phyloP scores from a whole-genome alignment of 2,888 invertebrate species.

The Xestia sexstrigata region DNA sequence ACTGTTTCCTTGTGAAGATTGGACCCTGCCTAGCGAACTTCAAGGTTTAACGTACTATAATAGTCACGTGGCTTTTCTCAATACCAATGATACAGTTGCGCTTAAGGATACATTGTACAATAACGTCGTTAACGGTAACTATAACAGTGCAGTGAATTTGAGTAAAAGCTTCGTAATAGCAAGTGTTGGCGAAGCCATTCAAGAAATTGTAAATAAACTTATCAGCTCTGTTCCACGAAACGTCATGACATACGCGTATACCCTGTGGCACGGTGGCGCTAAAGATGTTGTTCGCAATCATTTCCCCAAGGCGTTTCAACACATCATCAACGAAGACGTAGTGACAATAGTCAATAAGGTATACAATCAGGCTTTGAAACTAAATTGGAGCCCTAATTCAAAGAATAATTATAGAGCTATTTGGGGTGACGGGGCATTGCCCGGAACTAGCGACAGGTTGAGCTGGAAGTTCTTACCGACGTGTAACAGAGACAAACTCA shows the following conservation, averaged over 20 bases:
- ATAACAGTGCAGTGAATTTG: constrained; percentile 64
- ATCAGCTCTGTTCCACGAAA: constrained; percentile 54
- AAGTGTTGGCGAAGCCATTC: constrained; percentile 28
- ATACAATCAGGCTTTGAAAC: constrained; percentile 59
- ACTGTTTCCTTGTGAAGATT: constrained; percentile 1
- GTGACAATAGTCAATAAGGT: constrained; percentile 64
- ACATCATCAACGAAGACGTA: constrained; percentile 58
- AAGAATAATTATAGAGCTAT: constrained; percentile 61
- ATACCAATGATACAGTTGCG: constrained; percentile 30
- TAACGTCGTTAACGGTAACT: constrained; percentile 55
- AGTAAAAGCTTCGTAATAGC: constrained; percentile 33
- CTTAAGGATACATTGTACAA: constrained; percentile 62
- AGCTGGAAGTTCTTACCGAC: constrained; percentile 68
- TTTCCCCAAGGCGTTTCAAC: constrained; percentile 66
- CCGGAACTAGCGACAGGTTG: constrained; percentile 54
- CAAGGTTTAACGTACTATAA: constrained; percentile 66
- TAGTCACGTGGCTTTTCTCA: constrained; percentile 64
- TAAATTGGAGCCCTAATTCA: constrained; percentile 51
- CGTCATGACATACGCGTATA: constrained; percentile 66
- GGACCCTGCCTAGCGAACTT: constrained; percentile 59
- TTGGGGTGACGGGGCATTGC: constrained; percentile 60
- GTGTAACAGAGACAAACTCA: constrained; percentile 58
- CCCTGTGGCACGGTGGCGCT: constrained; percentile 64
- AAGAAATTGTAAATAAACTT: constrained; percentile 30
- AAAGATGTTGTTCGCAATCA: constrained; percentile 59